Base-by-base conservation (phyloP, 2,888 invertebrate species). In the Halocaridina rubra region DNA sequence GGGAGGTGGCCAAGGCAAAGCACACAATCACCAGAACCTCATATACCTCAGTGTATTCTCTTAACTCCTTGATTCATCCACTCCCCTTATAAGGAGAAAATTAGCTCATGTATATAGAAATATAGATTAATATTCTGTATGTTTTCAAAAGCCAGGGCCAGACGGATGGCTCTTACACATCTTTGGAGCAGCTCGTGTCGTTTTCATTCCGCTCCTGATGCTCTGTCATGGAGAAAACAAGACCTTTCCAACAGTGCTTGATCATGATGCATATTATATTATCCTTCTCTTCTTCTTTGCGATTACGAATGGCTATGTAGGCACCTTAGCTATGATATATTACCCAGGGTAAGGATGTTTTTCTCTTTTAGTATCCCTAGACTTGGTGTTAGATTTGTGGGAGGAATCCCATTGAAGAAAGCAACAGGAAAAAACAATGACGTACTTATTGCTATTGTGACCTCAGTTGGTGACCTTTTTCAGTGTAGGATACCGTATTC, bases 251-350 rank as follows among this genome's bases (percentile, higher is more conserved):
- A 95, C 96, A 5, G 90, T 96, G 59, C 95, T 98, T 90, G 91
- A 93, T 46, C 94, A 94, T 90, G 98, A 98, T 91, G 92, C 93
- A 89, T 93, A 94, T 90, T 97, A 96, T 90, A 95, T 96, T 88
- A 90, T 94, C 69, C 93, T 98, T 89, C 95, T 96, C 90, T 92
- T 94, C 7, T 88, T 94, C 0, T 96, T 97, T 91, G 95, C 96
- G 0, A 91, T 97, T 88, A 94, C 95, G 86, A 98, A 98, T 91
- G 98, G 98, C 10, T 98, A 98, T 91, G 91, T 98, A 39, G 95
- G 96, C 46, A 97, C 97, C 89, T 93, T 97, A 80, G 92, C 94
- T 71, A 95, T 98, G 91, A 95, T 97, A 88, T 94, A 95, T 90
- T 95, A 95, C 32, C 97, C 97, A 8, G 94, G 94, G 97, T 97